Evolutionary conservation across 64 coral and sea anemone genomes (phyloP).

Genomic region (Porites australiensis): DNA sequence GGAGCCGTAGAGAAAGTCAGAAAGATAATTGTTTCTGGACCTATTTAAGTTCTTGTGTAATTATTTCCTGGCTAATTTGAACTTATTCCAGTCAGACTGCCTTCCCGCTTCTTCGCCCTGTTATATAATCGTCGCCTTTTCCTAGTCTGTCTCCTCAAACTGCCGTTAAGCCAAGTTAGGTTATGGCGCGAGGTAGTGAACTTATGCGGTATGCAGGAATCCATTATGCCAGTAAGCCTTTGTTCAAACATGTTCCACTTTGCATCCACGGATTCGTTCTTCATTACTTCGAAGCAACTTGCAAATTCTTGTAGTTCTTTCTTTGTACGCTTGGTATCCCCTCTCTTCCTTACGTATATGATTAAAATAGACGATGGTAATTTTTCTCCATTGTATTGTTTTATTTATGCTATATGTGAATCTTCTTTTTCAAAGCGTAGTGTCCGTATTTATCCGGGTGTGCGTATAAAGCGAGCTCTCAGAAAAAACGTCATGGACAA

Average conservation of each 20-base stretch:
- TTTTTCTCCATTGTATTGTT: too few relatives aligned
- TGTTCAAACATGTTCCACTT: conserved; percentile 71
- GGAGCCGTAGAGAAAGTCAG: conserved; percentile 34
- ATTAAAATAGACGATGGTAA: too few relatives aligned
- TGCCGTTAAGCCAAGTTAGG: conserved; percentile 6
- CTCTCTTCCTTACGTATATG: too few relatives aligned
- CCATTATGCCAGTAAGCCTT: conserved; percentile 54
- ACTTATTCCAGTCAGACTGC: conserved; percentile 44
- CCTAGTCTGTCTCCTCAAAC: conserved; percentile 18
- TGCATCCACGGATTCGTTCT: conserved; percentile 57
- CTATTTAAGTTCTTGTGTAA: conserved; percentile 41
- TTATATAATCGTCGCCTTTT: conserved; percentile 56
- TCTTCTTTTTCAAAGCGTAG: too few relatives aligned
- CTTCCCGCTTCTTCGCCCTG: conserved; percentile 57
- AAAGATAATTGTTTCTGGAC: conserved; percentile 47
- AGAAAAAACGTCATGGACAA: too few relatives aligned
- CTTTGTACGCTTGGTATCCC: too few relatives aligned
- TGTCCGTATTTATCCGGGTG: too few relatives aligned
- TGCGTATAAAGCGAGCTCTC: too few relatives aligned
- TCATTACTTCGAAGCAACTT: neutral
- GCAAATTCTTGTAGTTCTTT: neutral
- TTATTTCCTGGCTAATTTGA: conserved; percentile 29
- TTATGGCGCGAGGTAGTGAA: conserved; percentile 32
- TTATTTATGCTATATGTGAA: too few relatives aligned
- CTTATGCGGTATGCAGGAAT: conserved; percentile 47